Base-by-base conservation (phyloP, 1,140 invertebrate species). In the Zaprionus ghesquierei region DNA sequence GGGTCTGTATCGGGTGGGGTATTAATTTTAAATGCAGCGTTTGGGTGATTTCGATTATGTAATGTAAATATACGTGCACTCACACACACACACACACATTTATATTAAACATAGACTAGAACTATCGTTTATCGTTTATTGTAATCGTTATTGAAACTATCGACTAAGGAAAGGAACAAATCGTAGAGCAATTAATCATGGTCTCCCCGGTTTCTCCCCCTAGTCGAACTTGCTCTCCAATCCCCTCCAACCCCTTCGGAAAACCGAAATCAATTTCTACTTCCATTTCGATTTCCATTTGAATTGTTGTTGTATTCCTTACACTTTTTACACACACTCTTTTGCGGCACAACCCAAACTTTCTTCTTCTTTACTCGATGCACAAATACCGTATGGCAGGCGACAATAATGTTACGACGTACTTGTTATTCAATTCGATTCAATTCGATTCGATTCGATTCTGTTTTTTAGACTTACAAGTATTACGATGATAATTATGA, bases 1-100 rank as follows among this genome's bases (percentile, higher is more conserved):
- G 18, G 15, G 27, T 27, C 22, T 38, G 35, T n/a, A 35, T 31
- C 6, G 25, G 6, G 38, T 18, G 38, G 13, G 8, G 35, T 23
- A n/a, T 75, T 84, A 86, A 80, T 86, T 87, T 69, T 87, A 87
- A 87, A 87, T 49, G 84, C 82, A 87, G 82, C 82, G 69, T 77
- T 82, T 87, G 82, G 72, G 82, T 87, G 82, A 87, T 87, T 87
- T 87, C 61, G 69, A n/a, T 82, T 87, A 87, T 85, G 50, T 72
- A 79, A 75, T 76, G 62, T 87, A 79, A 65, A 86, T 66, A 82
- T 69, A 74, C 31, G 65, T 69, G 77, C 49, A 64, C 53, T 58
- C 56, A 77, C 51, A 62, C 31, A 27, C 51, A 65, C 13, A 53
- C n/a, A 56, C 51, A 46, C 12, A 44, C 5, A 29, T 54, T 27